Evolutionary conservation across 1,140 invertebrate species (phyloP), one percentile per base, ranked within the genome.

Genomic region (Drosophila sechellia): DNA sequence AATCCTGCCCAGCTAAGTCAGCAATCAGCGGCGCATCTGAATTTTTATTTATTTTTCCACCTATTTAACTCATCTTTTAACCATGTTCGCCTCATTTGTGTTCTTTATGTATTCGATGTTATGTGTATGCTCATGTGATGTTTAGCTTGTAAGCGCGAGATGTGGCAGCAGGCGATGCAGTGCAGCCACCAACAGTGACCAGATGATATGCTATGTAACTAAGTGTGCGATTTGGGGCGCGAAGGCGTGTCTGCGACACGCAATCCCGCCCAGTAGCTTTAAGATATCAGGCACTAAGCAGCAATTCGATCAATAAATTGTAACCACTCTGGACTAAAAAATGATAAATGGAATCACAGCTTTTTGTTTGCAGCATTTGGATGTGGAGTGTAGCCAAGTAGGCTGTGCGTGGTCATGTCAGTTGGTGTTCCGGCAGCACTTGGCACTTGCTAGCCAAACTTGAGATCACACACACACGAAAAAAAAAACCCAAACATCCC

Each of bases 391-490:
- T 22, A 3, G 3, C 20, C 20, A 22, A 63, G 59, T 43, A 54
- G 49, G 59, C 59, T 34, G 4, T 5, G 39, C 17, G n/a, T 13
- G 12, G 6, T 12, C 15, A 22, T 15, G 37, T 68, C 59, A 53
- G 3, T 2, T 0, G 22, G 15, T 12, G 11, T 27, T 4, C 10
- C 25, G 4, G 15, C 12, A 12, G 1, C 15, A 10, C 4, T 0
- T 42, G 31, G 12, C 64, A 68, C 27, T 68, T 37, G 31, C 60
- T 20, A 52, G 49, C 40, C 22, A 66, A 59, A 48, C 54, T 42
- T 68, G 48, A 42, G 46, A 40, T 27, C 60, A 60, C 68, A 59
- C 60, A 59, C 60, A 74, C 73, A 66, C 39, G 39, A 43, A 64
- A 70, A 50, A 50, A 70, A 70, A 70, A 64, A 49, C 34, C 25